These are phyloP conservation scores for Lordiphosa andalusiaca DNA, from an alignment of 2,888 invertebrate species.

Conservation along the genomic window DNA sequence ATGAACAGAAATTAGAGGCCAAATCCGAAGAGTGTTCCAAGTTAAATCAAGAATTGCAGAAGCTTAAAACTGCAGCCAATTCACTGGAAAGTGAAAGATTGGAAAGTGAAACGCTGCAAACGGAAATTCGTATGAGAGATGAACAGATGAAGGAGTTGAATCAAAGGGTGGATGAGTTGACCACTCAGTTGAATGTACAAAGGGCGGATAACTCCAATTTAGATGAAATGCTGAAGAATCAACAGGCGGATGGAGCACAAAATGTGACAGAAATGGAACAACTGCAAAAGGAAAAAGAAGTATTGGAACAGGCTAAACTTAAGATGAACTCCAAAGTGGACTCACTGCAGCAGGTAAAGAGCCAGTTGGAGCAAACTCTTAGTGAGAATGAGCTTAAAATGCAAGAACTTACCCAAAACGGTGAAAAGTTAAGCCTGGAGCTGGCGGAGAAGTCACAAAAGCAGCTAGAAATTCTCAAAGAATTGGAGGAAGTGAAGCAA, in stretches of 20 bases:
- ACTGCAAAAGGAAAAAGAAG: slow-evolving; percentile 36
- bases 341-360: neutral
- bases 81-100: slow-evolving; percentile 58
- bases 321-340: slow-evolving; percentile 7
- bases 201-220: slow-evolving; percentile 68
- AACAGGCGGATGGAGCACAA: no score
- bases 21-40: slow-evolving; percentile 58
- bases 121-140: slow-evolving; percentile 64
- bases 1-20: slow-evolving; percentile 47
- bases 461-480: slow-evolving; percentile 22
- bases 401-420: slow-evolving; percentile 13
- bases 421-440: slow-evolving; percentile 31
- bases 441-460: slow-evolving; percentile 31
- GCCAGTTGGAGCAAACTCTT: slow-evolving; percentile 1
- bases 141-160: slow-evolving; percentile 58
- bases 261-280: slow-evolving; percentile 49
- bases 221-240: slow-evolving; percentile 61
- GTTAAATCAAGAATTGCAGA: slow-evolving; percentile 43
- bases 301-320: slow-evolving; percentile 1
- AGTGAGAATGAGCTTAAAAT: slow-evolving; percentile 21
- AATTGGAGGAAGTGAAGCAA: slow-evolving; percentile 37
- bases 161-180: slow-evolving; percentile 61
- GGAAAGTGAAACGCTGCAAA: slow-evolving; percentile 65
- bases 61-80: slow-evolving; percentile 47
- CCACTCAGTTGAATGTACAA: slow-evolving; percentile 64